phyloP scores from a whole-genome alignment of 2,888 invertebrate species.

The Acanthosepion esculentum region DNA sequence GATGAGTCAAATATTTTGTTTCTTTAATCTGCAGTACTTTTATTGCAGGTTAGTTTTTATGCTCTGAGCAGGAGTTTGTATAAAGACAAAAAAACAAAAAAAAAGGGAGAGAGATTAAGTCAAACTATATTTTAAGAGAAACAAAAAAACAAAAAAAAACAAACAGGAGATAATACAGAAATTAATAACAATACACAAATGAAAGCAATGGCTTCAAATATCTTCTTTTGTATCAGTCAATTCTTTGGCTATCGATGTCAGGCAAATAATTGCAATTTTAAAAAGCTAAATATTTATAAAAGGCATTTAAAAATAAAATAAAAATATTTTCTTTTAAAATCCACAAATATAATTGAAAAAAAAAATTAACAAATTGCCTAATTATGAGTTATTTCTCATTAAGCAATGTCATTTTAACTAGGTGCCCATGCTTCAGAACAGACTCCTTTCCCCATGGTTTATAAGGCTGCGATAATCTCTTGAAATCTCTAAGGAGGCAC shows the following conservation, averaged over 20 bases:
- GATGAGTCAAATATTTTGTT: neutral
- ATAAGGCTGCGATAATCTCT: neutral
- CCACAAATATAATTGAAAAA: neutral
- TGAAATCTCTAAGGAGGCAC: neutral
- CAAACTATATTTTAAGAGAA: neutral
- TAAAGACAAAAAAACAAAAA: neutral
- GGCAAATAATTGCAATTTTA: neutral
- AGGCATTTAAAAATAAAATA: neutral
- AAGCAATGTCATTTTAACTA: neutral
- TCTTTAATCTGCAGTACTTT: neutral
- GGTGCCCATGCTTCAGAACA: neutral
- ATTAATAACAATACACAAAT: neutral
- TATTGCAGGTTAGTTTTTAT: neutral
- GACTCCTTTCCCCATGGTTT: neutral
- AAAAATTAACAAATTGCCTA: neutral
- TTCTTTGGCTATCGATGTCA: neutral
- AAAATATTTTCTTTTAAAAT: neutral
- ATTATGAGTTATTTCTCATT: neutral
- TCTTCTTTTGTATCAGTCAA: neutral
- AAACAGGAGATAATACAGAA: neutral
- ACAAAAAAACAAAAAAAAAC: neutral
- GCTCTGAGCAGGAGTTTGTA: neutral
- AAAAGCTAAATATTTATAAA: neutral
- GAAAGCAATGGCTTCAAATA: neutral
- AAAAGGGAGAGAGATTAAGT: neutral